Conservation (phyloP, 2,113 vertebrate species). For the Chionis minor region DNA sequence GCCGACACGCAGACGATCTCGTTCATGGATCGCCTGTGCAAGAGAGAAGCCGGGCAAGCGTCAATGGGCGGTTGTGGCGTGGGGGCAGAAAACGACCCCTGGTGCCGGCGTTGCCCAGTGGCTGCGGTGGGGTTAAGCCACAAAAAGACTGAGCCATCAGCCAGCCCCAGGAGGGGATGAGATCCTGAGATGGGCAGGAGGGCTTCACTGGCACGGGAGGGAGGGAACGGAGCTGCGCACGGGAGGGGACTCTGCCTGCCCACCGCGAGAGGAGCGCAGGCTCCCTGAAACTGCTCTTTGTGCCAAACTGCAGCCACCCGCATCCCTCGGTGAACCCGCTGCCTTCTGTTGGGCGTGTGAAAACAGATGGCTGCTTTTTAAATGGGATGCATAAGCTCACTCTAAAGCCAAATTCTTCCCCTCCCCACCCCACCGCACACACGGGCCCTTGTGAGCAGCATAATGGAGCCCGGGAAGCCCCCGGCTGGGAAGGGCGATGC, state of each 20-base stretch:
- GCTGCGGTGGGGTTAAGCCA: too few relatives aligned
- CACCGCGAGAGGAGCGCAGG: neutral
- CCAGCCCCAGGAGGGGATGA: neutral
- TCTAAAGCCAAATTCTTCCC: slow-evolving; percentile 36
- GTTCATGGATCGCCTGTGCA: slow-evolving; percentile 83
- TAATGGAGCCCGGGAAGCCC: neutral
- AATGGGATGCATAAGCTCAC: neutral
- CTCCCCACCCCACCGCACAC: neutral
- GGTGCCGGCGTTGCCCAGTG: too few relatives aligned
- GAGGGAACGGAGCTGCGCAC: fast-evolving
- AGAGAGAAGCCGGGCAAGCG: neutral
- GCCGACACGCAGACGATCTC: slow-evolving; percentile 93
- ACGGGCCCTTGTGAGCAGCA: neutral
- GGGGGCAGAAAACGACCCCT: too few relatives aligned
- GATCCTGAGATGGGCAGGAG: neutral
- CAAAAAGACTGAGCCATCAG: neutral
- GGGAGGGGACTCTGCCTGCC: neutral
- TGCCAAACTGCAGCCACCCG: slow-evolving; percentile 7
- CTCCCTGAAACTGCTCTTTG: neutral
- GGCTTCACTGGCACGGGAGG: neutral
- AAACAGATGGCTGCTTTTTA: slow-evolving; percentile 44
- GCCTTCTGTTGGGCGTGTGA: slow-evolving; percentile 42
- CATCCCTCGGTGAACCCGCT: slow-evolving; percentile 27
- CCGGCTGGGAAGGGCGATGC: neutral
- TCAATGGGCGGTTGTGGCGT: fast-evolving